A percentile compares a stretch with the other conserved stretches of the same genome.
These are phyloP conservation scores for Silurus aristotelis DNA, from an alignment of 2,797 vertebrate genomes.

Conservation along the genomic window DNA sequence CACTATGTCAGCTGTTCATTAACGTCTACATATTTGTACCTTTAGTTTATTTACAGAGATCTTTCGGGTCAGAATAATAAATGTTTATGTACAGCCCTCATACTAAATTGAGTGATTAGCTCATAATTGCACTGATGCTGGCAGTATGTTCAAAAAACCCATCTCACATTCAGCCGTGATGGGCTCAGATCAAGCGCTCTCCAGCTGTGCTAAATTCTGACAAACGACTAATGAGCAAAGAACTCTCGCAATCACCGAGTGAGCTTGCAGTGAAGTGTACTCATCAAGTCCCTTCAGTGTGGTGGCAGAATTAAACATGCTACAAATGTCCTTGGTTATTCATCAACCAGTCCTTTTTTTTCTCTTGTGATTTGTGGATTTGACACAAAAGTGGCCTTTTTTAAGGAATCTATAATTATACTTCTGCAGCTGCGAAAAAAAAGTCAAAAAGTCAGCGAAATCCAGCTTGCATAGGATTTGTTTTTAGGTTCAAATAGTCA, in stretches of 20 bases:
- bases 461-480: background rate
- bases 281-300: slow-evolving; percentile 5
- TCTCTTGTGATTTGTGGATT: slow-evolving; percentile 1
- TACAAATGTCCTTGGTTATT: background rate
- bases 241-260: slow-evolving; percentile 31
- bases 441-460: background rate
- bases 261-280: slow-evolving; percentile 28
- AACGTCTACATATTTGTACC: slow-evolving; percentile 1
- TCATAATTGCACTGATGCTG: background rate
- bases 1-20: background rate
- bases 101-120: background rate
- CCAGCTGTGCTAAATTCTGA: slow-evolving; percentile 45
- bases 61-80: background rate
- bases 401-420: slow-evolving; percentile 13
- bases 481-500: background rate
- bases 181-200: slow-evolving; percentile 48
- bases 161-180: slow-evolving; percentile 23
- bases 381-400: background rate
- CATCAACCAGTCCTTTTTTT: background rate
- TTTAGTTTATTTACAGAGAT: background rate
- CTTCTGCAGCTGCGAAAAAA: background rate
- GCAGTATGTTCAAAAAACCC: background rate
- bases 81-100: background rate
- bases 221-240: slow-evolving; percentile 53
- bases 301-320: slow-evolving; percentile 29